Evolutionary conservation across 2,888 invertebrate genomes (phyloP).

Genomic region (Baronia brevicornis): DNA sequence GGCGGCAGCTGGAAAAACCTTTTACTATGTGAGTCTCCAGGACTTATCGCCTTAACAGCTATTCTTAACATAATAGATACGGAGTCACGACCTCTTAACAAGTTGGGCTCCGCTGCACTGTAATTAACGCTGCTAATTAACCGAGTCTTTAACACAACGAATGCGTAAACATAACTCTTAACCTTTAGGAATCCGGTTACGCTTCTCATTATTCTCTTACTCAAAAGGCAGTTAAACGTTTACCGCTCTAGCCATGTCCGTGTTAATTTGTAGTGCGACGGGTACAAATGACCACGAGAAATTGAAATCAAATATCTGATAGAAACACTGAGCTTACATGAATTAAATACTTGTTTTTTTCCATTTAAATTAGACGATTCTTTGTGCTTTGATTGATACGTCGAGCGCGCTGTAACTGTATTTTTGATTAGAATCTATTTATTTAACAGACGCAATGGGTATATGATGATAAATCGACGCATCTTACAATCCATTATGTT

Average conservation of each 20-base stretch:
- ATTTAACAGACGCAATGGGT: slow-evolving; percentile 11
- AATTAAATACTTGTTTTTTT: slow-evolving; percentile 68
- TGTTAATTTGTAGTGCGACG: slow-evolving; percentile 62
- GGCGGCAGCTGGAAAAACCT: slow-evolving; percentile 89
- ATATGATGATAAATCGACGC: slow-evolving; percentile 13
- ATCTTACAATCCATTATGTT: slow-evolving; percentile 16
- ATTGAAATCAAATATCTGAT: slow-evolving; percentile 55
- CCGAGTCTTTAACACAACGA: slow-evolving; percentile 34
- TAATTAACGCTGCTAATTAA: slow-evolving; percentile 43
- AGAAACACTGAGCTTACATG: slow-evolving; percentile 56
- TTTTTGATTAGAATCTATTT: slow-evolving; percentile 15
- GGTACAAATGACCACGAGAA: slow-evolving; percentile 60
- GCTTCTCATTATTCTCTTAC: slow-evolving; percentile 52
- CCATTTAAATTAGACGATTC: slow-evolving; percentile 64
- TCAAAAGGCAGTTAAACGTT: slow-evolving; percentile 58
- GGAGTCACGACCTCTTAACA: slow-evolving; percentile 13
- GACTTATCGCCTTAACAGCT: slow-evolving; percentile 36
- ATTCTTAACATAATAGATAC: slow-evolving; percentile 21
- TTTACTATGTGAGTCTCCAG: slow-evolving; percentile 81
- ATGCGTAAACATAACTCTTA: slow-evolving; percentile 43
- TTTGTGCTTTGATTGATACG: slow-evolving; percentile 32
- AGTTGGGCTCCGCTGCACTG: slow-evolving; percentile 8
- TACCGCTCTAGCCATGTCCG: slow-evolving; percentile 42
- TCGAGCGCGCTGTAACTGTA: slow-evolving; percentile 10
- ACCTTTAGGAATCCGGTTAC: slow-evolving; percentile 47